Evolutionary conservation across 2,113 vertebrate genomes (phyloP), one percentile per base, ranked within the genome.

Genomic region (Rhea pennata): DNA sequence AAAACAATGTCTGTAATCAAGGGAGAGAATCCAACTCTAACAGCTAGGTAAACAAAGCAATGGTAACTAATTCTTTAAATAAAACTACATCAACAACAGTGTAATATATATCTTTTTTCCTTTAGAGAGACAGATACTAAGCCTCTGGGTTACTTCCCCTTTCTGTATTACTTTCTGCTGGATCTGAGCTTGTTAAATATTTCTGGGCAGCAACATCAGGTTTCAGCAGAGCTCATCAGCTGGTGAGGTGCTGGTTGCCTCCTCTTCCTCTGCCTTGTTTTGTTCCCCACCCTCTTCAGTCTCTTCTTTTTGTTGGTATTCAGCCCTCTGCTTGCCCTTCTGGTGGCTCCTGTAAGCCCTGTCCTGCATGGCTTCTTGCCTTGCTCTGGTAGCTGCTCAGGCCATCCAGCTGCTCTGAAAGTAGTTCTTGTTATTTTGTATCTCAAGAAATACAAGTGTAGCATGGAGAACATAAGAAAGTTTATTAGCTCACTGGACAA

Each of bases 391-490:
- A 46, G 8, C 15, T 73, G 5, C 48, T 88, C 33, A 64, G 46
- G 11, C 9, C 40, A 4, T 61, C 21, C 44, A 44, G 33, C 7
- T 56, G 12, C 69, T 14, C 10, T n/a, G 19, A 53, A 15, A 66
- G 24, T 14, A 84, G 14, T 31, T 62, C 31, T 48, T n/a, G 12
- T 44, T 59, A 54, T 56, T 85, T 81, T 87, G 4, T 12, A 70
- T 59, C 16, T 59, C 36, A 26, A 54, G 65, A 40, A 69, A 31
- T 20, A 11, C 1, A n/a, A 0, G 2, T 42, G 6, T 8, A 40
- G 21, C 26, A 27, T 27, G 39, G 39, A 65, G 9, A 78, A 54
- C 8, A 50, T 64, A 50, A 40, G 27, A 39, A 7, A n/a, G 7
- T 36, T 5, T 82, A 15, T 77, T 10, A 8, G 2, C 1, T 9